Evolutionary conservation across 2,888 invertebrate species (phyloP).

Genomic region (Cephus sareptanus): DNA sequence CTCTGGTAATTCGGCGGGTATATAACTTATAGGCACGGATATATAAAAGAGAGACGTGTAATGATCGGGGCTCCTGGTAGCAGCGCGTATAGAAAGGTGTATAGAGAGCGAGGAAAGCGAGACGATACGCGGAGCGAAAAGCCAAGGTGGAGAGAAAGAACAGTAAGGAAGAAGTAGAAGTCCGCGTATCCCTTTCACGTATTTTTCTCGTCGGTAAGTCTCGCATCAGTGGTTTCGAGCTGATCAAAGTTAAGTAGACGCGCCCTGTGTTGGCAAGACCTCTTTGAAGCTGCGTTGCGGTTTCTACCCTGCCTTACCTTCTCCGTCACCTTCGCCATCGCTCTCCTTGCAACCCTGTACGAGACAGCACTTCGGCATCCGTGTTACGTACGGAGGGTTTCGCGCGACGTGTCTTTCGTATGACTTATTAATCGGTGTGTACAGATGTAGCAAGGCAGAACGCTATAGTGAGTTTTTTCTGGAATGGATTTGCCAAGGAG

Average conservation of each 20-base stretch:
- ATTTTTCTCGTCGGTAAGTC: constrained; percentile 34
- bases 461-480: neutral
- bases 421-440: neutral
- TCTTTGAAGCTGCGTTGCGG: constrained; percentile 59
- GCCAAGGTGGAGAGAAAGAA: neutral
- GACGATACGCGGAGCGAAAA: constrained; percentile 1
- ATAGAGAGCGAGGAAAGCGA: neutral
- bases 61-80: neutral
- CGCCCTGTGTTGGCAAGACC: constrained; percentile 44
- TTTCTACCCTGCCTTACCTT: constrained; percentile 53
- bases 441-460: neutral
- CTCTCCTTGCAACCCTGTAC: constrained; percentile 24
- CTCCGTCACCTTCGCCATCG: constrained; percentile 20
- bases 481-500: neutral
- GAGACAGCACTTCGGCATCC: neutral
- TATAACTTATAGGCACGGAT: neutral
- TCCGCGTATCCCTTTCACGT: constrained; percentile 23
- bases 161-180: neutral
- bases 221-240: constrained; percentile 59
- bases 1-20: neutral
- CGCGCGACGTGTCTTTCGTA: neutral
- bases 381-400: neutral
- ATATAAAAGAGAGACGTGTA: neutral
- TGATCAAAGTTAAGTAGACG: constrained; percentile 66
- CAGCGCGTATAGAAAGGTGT: neutral